Evolutionary conservation across 2,797 vertebrate genomes (phyloP).

Genomic region (Allochrocebus solatus): DNA sequence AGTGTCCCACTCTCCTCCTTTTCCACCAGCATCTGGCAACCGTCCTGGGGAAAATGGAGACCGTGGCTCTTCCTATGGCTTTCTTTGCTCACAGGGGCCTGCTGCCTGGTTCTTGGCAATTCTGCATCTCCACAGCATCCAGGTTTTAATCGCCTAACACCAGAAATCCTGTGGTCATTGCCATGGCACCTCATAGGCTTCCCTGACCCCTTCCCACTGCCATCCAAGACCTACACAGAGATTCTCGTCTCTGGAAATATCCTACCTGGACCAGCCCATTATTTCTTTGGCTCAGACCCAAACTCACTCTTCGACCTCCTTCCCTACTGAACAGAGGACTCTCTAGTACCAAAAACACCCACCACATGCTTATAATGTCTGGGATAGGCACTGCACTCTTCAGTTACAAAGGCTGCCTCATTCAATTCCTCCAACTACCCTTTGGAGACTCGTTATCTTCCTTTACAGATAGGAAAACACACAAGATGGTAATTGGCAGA

Average conservation of each 20-base stretch:
- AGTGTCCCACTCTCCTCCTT: accelerated
- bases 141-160: constrained; percentile 23
- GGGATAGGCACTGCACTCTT: too few relatives aligned
- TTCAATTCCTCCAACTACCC: not conserved
- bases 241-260: not conserved
- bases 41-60: accelerated
- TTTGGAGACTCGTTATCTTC: not conserved
- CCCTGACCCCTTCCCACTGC: not conserved
- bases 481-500: not conserved
- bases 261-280: not conserved
- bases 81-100: not conserved
- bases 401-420: not conserved
- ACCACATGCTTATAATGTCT: accelerated
- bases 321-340: not conserved
- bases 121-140: not conserved
- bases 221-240: not conserved
- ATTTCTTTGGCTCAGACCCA: not conserved
- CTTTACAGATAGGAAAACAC: not conserved
- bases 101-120: not conserved
- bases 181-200: not conserved
- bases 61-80: not conserved
- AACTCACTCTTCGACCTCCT: not conserved
- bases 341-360: not conserved
- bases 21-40: not conserved
- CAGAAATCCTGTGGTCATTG: not conserved